phyloP scores from a whole-genome alignment of 2,113 vertebrate species.

The Glareola pratincola region DNA sequence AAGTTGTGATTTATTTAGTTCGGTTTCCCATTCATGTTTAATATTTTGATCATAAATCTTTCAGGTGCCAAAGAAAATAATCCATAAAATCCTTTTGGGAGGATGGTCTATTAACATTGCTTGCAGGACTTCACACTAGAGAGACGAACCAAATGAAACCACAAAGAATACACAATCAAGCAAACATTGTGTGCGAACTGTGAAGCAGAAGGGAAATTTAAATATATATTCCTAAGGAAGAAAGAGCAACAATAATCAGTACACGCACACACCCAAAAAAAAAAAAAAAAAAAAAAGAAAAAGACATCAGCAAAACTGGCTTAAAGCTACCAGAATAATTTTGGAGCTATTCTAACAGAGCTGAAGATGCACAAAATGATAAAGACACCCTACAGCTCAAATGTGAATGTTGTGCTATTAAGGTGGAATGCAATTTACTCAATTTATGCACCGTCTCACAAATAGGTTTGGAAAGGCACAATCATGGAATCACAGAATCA shows the following conservation, averaged over 20 bases:
- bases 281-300: neutral
- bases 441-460: neutral
- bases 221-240: slow-evolving; percentile 16
- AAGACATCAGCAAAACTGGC: neutral
- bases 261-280: neutral
- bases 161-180: slow-evolving; percentile 40
- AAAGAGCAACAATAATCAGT: neutral
- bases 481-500: too few relatives aligned
- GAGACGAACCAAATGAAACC: slow-evolving; percentile 30
- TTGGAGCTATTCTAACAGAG: neutral
- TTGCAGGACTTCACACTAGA: slow-evolving; percentile 31
- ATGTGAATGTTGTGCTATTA: neutral
- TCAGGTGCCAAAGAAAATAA: slow-evolving; percentile 35
- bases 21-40: slow-evolving; percentile 34
- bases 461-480: neutral
- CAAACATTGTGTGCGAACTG: neutral
- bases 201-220: slow-evolving; percentile 26
- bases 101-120: slow-evolving; percentile 3
- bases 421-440: neutral
- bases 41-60: slow-evolving; percentile 47
- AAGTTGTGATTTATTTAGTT: slow-evolving; percentile 4
- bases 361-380: neutral
- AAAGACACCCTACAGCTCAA: neutral
- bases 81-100: neutral
- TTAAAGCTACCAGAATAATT: neutral